Base-by-base conservation (phyloP, 2,113 vertebrate species). In the Dicaeum eximium region DNA sequence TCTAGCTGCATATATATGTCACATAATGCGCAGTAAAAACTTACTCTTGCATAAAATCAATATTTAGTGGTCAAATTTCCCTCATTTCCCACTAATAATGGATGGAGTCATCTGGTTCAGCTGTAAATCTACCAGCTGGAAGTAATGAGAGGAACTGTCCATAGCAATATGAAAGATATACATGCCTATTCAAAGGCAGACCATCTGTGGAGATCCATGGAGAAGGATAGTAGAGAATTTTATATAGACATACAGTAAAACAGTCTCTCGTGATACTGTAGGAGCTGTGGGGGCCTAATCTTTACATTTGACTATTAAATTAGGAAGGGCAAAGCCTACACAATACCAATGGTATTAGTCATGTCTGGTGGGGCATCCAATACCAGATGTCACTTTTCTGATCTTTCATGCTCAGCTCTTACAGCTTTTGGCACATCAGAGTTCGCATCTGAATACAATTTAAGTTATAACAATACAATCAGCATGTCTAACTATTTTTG, bases 301-400 rank as follows among this genome's bases (percentile, higher is more conserved):
- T 93, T 97, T 94, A 83, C 89, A 96, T 97, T 98, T 98, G 88
- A 97, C 97, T 98, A 98, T 97, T 98, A 97, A 97, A 98, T 98
- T 97, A 97, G 92, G 66, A 78, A 97, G 97, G 96, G 96, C 92
- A 96, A 95, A 98, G 97, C 95, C 97, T 97, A 96, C 94, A 97
- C 96, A 98, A 98, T 98, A 98, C 97, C 98, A 92, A 97, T 95
- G 90, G 93, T 93, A 98, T 98, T 98, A 98, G 97, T 98, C 97
- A 98, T 97, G 98, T 98, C 98, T 98, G 96, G 96, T 93, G 80
- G 97, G 97, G 97, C 98, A 98, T 98, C 96, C 95, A 97, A 94
- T 97, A 97, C 97, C 97, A 98, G 98, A 98, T 98, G 98, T 98
- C 97, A 97, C 94, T 98, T 98, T 97, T 98, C 97, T 98, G 97